Conservation (phyloP, 2,888 invertebrate species). For the Toxonevra muliebris region DNA sequence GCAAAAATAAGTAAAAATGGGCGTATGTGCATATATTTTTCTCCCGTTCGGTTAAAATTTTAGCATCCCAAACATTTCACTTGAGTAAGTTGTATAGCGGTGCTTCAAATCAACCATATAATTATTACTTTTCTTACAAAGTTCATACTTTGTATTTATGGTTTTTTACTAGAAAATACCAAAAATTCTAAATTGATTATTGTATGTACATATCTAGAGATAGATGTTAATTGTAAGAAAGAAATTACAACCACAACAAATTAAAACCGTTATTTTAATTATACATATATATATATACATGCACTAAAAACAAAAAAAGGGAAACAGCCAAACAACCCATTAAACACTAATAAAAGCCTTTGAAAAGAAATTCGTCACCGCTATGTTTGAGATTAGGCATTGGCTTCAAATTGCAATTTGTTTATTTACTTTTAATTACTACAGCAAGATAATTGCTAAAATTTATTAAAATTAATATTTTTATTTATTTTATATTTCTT, state of each 20-base stretch:
- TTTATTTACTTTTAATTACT: no score
- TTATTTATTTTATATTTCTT: no score
- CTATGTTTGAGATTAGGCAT: neutral
- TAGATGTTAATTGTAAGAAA: neutral
- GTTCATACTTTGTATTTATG: neutral
- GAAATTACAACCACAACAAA: neutral
- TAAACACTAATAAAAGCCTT: neutral
- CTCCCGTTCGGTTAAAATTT: no score
- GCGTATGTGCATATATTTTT: no score
- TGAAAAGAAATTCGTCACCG: neutral
- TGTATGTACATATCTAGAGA: no score
- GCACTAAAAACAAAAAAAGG: neutral
- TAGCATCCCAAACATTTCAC: no score
- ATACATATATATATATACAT: neutral
- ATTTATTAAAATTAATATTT: neutral
- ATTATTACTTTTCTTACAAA: slow-evolving; percentile 1
- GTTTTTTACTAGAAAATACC: no score
- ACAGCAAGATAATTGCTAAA: neutral
- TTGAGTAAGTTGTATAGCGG: no score
- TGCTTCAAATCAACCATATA: neutral
- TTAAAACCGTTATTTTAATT: slow-evolving; percentile 1
- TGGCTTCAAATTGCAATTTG: neutral
- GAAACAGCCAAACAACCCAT: neutral
- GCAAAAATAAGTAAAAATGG: no score
- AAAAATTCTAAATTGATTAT: no score